Base-by-base conservation (phyloP, 2,113 vertebrate species). In the Mionectes macconnelli region DNA sequence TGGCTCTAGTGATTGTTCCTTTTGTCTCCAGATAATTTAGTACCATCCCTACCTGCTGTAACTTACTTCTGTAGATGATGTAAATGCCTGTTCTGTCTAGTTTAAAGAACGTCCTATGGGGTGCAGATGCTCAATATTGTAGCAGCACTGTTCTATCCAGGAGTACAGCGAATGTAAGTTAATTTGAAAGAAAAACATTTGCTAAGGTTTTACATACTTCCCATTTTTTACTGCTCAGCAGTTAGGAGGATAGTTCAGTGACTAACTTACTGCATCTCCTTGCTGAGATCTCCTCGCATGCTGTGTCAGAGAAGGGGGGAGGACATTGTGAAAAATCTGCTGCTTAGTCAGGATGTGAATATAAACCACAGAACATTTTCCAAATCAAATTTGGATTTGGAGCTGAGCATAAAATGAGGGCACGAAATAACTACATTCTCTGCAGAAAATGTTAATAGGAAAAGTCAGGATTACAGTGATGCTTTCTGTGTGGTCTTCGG, bases 381-480 rank as follows among this genome's bases (percentile, higher is more conserved):
- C 40, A 81, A 78, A 80, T 90, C 35, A 80, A 14, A 68, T 90
- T 92, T 90, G 83, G 50, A 77, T 57, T 92, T 96, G 57, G 39
- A 30, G 42, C 62, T 93, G 80, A 82, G 83, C 68, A 66, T 89
- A 82, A 97, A 90, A 93, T 75, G 42, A 53, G 20, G 27, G n/a
- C 79, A 92, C 5, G 6, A 68, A 86, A 60, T 93, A 90, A 89
- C 47, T 74, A 63, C 16, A 25, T 21, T 70, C 35, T 84, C 14
- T 87, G 76, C 56, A 84, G 39, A 90, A 94, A 77, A 88, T 40
- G 25, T 84, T 86, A 86, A 92, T 67, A 88, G 79, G 59, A 76
- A 39, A 80, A 75, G 64, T 92, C 68, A 60, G 30, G 52, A 92
- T 96, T 96, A 88, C 8, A 44, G 55, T 86, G 56, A 55, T 53